A percentile compares a stretch with the other conserved stretches of the same genome.
These are phyloP conservation scores for Diloba caeruleocephala DNA, from an alignment of 2,888 invertebrate species.

Conservation along the genomic window DNA sequence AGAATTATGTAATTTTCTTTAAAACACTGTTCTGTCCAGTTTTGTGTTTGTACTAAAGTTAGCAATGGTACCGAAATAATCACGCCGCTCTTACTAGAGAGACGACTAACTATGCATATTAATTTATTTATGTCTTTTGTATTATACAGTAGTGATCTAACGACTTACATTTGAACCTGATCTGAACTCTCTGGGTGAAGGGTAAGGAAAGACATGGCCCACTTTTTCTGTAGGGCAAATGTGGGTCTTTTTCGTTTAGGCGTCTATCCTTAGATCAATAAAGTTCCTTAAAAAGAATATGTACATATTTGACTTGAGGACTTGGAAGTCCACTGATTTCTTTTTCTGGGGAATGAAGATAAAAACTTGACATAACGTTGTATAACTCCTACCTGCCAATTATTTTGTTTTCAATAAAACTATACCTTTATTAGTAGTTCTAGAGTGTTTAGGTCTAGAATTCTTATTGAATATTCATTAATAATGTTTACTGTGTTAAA, in stretches of 20 bases:
- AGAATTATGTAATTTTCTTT: conserved; percentile 37
- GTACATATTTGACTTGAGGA: conserved; percentile 14
- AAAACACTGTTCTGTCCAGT: conserved; percentile 4
- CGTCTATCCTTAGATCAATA: conserved; percentile 56
- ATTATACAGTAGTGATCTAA: conserved; percentile 62
- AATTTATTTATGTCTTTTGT: conserved; percentile 51
- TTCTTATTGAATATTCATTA: conserved; percentile 20
- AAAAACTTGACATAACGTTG: conserved; percentile 6
- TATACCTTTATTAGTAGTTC: neutral
- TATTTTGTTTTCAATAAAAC: conserved; percentile 12
- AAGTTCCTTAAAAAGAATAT: conserved; percentile 26
- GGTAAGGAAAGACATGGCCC: conserved; percentile 63
- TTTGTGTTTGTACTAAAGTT: conserved; percentile 23
- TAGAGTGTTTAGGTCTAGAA: neutral
- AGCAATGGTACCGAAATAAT: conserved; percentile 20
- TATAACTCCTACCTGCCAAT: conserved; percentile 1
- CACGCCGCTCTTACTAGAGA: conserved; percentile 19
- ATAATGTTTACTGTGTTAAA: conserved; percentile 8
- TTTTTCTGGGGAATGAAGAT: conserved; percentile 8
- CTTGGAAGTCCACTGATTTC: conserved; percentile 12
- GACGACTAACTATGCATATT: conserved; percentile 38
- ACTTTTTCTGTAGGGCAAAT: conserved; percentile 57
- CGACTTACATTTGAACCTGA: conserved; percentile 65
- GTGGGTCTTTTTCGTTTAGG: conserved; percentile 26
- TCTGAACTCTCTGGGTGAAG: conserved; percentile 63